Evolutionary conservation across 2,888 invertebrate genomes (phyloP).

Genomic region (Uloborus plumipes): DNA sequence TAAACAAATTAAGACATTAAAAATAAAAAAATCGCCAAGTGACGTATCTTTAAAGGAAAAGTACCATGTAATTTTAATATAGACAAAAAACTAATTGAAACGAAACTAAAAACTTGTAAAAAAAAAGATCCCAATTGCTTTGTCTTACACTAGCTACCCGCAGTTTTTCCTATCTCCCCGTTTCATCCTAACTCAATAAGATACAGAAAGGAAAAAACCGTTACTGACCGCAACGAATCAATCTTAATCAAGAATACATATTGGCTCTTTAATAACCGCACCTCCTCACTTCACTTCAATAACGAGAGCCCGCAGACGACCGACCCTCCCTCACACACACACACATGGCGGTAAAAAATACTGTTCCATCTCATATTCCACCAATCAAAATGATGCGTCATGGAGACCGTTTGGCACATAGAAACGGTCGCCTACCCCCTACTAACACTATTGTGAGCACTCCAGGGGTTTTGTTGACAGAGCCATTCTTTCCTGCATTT

Average conservation of each 20-base stretch:
- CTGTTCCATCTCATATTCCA: constrained; percentile 35
- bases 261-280: constrained; percentile 46
- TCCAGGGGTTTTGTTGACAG: constrained; percentile 16
- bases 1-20: too few species aligned
- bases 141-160: too few species aligned
- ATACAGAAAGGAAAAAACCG: constrained; percentile 4
- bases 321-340: constrained; percentile 2
- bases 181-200: neutral
- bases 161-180: neutral
- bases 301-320: constrained; percentile 4
- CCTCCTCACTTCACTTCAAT: constrained; percentile 4
- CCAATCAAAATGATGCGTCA: constrained; percentile 44
- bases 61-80: too few species aligned
- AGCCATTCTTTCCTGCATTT: constrained; percentile 1
- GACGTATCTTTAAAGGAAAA: too few species aligned
- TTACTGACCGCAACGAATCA: constrained; percentile 24
- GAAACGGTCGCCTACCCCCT: neutral
- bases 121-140: too few species aligned
- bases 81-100: too few species aligned
- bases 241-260: constrained; percentile 58
- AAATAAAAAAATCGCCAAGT: too few species aligned
- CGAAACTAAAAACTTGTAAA: too few species aligned
- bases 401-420: constrained; percentile 44
- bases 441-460: constrained; percentile 1
- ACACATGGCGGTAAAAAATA: neutral